Evolutionary conservation across 1,140 invertebrate species (phyloP), one percentile per base, ranked within the genome.

Genomic region (Drosophila azteca): DNA sequence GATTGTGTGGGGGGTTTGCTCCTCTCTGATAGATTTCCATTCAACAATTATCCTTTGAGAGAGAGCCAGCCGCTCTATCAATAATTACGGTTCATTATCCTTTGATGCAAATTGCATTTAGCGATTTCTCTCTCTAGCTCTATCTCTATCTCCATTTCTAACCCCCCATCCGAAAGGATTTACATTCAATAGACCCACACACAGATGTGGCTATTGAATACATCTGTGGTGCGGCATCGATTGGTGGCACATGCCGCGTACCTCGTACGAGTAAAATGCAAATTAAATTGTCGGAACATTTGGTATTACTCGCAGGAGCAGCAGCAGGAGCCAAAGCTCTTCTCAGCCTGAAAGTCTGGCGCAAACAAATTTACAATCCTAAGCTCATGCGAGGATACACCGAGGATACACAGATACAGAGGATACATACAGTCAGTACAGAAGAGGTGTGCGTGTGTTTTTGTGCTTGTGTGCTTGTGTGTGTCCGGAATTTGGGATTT

Each of bases 221-320:
- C 50, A 73, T 55, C 51, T 73, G 70, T 73, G 70, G 69, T 59
- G 59, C 64, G 70, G 51, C 69, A 73, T 26, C 22, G 26, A 24
- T 24, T 54, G 22, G 54, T n/a, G 49, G 45, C 46, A 58, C 50
- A 52, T 31, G 31, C 2, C 8, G 8, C 31, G 31, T 31, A 31
- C 29, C 29, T 7, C 31, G 9, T 35, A 13, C 35, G 11, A 39
- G 35, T 66, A 66, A 68, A 83, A 67, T 81, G 70, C 67, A 84
- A 84, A 85, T 81, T 81, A 77, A 83, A 77, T 85, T 83, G 81
- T 80, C 82, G 69, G 76, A 60, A 74, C 67, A 68, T 85, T 75
- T 77, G 72, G 77, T 51, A 77, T 84, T 85, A 77, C 57, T 29
- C 22, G 15, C 43, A 29, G 20, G 15, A 24, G 54, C 43, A 43